A percentile compares a stretch with the other conserved stretches of the same genome.
Conservation (phyloP, 2,113 vertebrate genomes). For the Heptranchias perlo region DNA sequence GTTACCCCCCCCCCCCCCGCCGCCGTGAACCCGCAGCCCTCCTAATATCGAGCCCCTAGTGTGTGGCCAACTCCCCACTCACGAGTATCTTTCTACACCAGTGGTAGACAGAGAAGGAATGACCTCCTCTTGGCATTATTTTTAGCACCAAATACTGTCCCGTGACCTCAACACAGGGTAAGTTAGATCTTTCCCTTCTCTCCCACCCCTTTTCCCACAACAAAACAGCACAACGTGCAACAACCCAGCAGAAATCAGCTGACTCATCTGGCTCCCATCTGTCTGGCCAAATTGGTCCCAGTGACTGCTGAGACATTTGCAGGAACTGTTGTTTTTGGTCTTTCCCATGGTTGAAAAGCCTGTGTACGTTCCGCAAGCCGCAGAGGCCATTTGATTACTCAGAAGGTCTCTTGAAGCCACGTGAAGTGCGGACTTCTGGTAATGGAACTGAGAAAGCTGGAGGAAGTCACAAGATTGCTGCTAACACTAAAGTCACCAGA, state of each 20-base stretch:
- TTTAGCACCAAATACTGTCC: neutral
- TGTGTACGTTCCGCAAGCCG: neutral
- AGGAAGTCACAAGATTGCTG: neutral
- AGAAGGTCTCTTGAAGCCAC: neutral
- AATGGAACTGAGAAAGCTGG: neutral
- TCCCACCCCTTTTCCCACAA: neutral
- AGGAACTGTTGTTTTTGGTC: neutral
- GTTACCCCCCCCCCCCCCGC: too few species aligned
- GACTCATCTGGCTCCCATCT: conserved; percentile 28
- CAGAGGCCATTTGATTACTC: neutral
- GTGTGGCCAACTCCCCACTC: neutral
- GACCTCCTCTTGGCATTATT: neutral
- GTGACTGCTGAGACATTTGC: neutral
- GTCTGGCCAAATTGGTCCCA: neutral
- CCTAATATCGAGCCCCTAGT: too few species aligned
- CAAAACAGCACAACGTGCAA: neutral
- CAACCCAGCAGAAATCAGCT: neutral
- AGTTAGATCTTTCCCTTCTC: neutral
- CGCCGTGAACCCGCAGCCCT: too few species aligned
- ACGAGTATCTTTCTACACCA: neutral
- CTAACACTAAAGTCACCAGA: neutral
- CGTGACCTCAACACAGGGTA: neutral
- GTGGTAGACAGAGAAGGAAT: neutral
- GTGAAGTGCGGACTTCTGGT: neutral
- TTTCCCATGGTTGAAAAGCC: neutral